phyloP scores from a whole-genome alignment of 2,888 invertebrate genomes.

The Tipula vernalis region DNA sequence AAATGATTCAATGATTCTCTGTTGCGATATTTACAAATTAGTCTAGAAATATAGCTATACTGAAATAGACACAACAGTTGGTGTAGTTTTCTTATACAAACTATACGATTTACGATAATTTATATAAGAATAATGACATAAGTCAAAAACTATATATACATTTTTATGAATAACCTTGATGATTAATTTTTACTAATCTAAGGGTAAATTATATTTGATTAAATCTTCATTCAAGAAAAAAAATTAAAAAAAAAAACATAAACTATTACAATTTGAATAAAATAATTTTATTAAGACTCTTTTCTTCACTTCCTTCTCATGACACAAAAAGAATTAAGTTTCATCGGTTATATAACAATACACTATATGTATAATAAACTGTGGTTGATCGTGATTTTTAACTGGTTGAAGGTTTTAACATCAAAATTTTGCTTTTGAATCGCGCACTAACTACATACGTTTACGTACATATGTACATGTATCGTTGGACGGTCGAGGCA shows the following conservation, averaged over 20 bases:
- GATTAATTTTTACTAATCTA: slow-evolving; percentile 4
- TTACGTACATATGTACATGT: too few species aligned
- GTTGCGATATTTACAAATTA: neutral
- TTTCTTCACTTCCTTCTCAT: neutral
- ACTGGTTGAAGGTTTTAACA: neutral
- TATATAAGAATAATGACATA: neutral
- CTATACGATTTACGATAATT: neutral
- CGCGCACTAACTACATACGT: too few species aligned
- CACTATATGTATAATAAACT: neutral
- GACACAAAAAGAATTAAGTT: neutral
- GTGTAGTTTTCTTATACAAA: neutral
- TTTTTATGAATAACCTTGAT: neutral
- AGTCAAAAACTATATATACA: neutral
- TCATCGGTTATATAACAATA: neutral
- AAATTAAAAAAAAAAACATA: neutral
- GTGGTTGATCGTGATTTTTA: neutral
- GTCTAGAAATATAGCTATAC: neutral
- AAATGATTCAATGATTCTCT: neutral
- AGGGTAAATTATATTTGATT: slow-evolving; percentile 4
- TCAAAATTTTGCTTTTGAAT: neutral
- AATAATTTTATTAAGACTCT: neutral
- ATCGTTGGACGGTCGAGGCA: too few species aligned
- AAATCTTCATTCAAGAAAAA: neutral
- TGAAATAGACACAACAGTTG: neutral
- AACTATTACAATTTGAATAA: neutral